phyloP scores from a whole-genome alignment of 2,888 invertebrate species.

The Boloria selene region DNA sequence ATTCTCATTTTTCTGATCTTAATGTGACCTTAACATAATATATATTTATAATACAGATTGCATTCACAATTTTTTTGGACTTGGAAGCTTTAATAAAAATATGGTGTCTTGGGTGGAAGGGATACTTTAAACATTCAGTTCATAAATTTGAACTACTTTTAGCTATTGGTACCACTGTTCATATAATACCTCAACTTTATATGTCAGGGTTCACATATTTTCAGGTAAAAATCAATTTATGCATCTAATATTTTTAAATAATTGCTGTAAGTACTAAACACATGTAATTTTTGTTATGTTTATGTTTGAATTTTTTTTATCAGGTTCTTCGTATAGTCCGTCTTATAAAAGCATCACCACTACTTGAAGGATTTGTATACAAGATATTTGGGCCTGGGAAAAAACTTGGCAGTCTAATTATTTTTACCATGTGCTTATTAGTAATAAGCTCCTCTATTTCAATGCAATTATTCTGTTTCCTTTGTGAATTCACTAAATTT shows the following conservation, averaged over 20 bases:
- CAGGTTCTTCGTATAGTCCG: slow-evolving; percentile 96
- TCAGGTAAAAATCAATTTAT: slow-evolving; percentile 83
- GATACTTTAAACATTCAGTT: slow-evolving; percentile 97
- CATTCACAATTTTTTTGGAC: slow-evolving; percentile 96
- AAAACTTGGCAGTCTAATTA: slow-evolving; percentile 99
- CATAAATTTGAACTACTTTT: slow-evolving; percentile 98
- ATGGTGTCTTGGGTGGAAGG: slow-evolving; percentile 97
- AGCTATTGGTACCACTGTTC: slow-evolving; percentile 95
- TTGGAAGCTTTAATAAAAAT: slow-evolving; percentile 98
- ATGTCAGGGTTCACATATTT: slow-evolving; percentile 97
- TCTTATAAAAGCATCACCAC: slow-evolving; percentile 98
- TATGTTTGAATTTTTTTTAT: slow-evolving; percentile 39
- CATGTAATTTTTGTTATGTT: background rate
- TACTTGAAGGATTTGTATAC: slow-evolving; percentile 98
- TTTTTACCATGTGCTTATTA: slow-evolving; percentile 99
- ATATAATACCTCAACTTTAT: slow-evolving; percentile 95
- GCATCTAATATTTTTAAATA: background rate
- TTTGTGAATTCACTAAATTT: slow-evolving; percentile 97
- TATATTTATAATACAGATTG: slow-evolving; percentile 81
- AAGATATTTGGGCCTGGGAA: slow-evolving; percentile 97
- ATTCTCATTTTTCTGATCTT: background rate
- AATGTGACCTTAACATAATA: background rate
- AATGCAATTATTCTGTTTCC: slow-evolving; percentile 98
- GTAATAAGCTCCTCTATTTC: slow-evolving; percentile 99
- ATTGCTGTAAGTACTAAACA: background rate